Conservation (phyloP, 2,113 vertebrate species). For the Nothoprocta pentlandii region DNA sequence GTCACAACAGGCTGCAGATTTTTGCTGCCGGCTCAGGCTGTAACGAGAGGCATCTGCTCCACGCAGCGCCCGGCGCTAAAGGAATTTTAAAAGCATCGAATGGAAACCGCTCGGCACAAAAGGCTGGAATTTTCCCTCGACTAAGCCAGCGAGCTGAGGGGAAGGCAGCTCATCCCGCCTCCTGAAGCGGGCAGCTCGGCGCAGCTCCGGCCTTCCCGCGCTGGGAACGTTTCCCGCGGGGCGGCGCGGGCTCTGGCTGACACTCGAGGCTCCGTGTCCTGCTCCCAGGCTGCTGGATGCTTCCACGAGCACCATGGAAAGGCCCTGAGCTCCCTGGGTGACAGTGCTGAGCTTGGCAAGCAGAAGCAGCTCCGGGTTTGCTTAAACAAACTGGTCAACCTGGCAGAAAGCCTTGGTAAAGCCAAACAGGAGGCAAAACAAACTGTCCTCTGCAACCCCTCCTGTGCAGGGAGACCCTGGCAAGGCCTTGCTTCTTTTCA, state of each 20-base stretch:
- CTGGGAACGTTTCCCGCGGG: background rate
- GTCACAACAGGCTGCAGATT: background rate
- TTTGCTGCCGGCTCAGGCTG: background rate
- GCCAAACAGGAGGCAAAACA: background rate
- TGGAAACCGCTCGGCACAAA: background rate
- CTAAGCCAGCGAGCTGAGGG: background rate
- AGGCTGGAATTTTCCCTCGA: background rate
- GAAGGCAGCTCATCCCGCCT: background rate
- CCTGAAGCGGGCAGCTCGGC: rapidly evolving
- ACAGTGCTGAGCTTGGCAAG: background rate
- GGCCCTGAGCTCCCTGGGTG: background rate
- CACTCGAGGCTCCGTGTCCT: no score
- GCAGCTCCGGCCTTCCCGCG: background rate
- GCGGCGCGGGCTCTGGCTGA: no score
- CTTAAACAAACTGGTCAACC: background rate
- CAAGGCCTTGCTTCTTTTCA: background rate
- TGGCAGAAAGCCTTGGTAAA: background rate
- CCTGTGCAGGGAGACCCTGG: background rate
- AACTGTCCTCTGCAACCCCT: background rate
- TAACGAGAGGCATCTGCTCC: background rate
- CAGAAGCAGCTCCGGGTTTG: background rate
- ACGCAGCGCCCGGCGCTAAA: background rate
- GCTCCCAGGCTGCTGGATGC: background rate
- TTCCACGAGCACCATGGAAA: background rate
- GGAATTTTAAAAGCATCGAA: background rate